These are phyloP conservation scores for Cyclopterus lumpus DNA, from an alignment of 2,797 vertebrate species.

Conservation along the genomic window DNA sequence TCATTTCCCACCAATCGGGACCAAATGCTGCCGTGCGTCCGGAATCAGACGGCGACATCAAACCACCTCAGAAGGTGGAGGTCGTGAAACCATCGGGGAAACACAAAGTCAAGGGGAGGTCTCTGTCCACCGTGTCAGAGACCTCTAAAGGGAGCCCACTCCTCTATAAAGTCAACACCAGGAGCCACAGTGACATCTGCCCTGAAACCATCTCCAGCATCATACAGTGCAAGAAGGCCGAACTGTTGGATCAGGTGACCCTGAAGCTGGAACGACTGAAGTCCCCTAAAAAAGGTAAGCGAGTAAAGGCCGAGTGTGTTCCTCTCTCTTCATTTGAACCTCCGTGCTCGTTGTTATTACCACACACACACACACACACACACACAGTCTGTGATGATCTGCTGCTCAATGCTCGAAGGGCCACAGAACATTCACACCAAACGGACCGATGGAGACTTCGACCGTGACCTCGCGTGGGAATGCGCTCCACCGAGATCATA, in stretches of 20 bases:
- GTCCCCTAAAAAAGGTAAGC: constrained; percentile 79
- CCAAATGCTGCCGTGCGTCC: constrained; percentile 22
- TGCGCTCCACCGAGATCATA: constrained; percentile 47
- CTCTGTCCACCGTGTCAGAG: constrained; percentile 81
- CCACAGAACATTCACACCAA: constrained; percentile 46
- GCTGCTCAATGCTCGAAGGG: constrained; percentile 45
- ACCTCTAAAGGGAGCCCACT: constrained; percentile 72
- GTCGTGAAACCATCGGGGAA: constrained; percentile 71
- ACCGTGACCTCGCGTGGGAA: constrained; percentile 60
- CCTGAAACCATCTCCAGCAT: constrained; percentile 79
- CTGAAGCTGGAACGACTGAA: constrained; percentile 74
- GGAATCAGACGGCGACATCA: constrained; percentile 16
- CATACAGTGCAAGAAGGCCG: constrained; percentile 72
- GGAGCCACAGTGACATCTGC: constrained; percentile 83
- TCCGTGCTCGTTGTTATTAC: constrained; percentile 42
- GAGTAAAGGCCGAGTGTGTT: constrained; percentile 6
- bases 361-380: neutral
- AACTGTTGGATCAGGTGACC: constrained; percentile 64
- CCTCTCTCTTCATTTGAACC: neutral
- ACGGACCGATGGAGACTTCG: constrained; percentile 57
- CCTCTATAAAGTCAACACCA: constrained; percentile 75
- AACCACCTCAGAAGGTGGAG: constrained; percentile 52
- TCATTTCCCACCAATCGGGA: constrained; percentile 69
- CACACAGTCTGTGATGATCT: constrained; percentile 42
- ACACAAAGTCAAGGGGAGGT: constrained; percentile 79